Base-by-base conservation (phyloP, 1,140 invertebrate species). In the Dendroctonus ponderosae region DNA sequence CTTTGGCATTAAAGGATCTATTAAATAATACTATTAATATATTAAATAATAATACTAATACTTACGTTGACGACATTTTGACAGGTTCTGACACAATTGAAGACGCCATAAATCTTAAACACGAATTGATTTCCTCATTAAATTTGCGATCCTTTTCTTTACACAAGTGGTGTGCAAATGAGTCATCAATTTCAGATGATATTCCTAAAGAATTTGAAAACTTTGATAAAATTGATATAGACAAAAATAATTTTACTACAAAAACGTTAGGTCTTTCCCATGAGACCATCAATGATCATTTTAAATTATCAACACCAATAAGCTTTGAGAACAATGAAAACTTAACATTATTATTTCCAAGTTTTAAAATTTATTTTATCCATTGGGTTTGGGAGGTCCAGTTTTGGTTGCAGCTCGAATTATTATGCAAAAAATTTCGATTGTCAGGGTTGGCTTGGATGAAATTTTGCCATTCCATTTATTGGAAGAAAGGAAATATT, bases 21-120 rank as follows among this genome's bases (percentile, higher is more conserved):
- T 50, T 70, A 51, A 68, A 56, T 6, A 76, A n/a, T n/a, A n/a
- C n/a, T n/a, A n/a, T n/a, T n/a, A n/a, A n/a, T n/a, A n/a, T n/a
- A n/a, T n/a, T n/a, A n/a, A n/a, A n/a, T n/a, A n/a, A n/a, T n/a
- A n/a, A n/a, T n/a, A n/a, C n/a, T n/a, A n/a, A 81, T 74, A 77
- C 79, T 52, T 83, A 83, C 59, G 78, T 82, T 0, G 82, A 84
- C 72, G 81, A 83, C 72, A 42, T 82, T 5, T 46, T 81, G 5
- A 74, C 76, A 1, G 79, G 80, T 26, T 43, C 69, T 44, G 43
- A 72, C 44, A 62, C 41, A 26, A 11, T 59, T 51, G 37, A 48
- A 11, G 37, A 70, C 26, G 42, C 56, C 5, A 49, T 53, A 7
- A 15, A 50, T 9, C 41, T 62, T 11, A 38, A 63, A 38, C 8